Conservation (phyloP, 2,888 invertebrate species). For the Spialia ferax region DNA sequence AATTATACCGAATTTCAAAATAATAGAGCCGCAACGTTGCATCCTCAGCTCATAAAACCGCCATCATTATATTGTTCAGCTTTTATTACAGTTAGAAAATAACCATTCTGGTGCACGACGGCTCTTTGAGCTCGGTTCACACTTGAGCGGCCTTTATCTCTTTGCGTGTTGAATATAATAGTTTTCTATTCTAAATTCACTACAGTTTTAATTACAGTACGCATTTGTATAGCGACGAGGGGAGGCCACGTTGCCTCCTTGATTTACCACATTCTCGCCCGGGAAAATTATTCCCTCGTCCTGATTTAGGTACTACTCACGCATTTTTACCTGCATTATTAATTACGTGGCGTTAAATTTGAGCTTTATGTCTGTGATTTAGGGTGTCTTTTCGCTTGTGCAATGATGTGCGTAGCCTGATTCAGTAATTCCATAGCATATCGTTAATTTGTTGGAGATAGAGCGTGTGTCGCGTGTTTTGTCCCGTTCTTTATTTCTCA, state of each 20-base stretch:
- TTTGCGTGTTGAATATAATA: conserved; percentile 49
- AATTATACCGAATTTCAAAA: conserved; percentile 10
- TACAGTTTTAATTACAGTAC: conserved; percentile 49
- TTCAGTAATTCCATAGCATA: conserved; percentile 40
- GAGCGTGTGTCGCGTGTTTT: conserved; percentile 28
- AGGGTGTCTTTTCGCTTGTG: conserved; percentile 8
- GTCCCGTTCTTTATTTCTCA: conserved; percentile 34
- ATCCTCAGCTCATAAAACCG: conserved; percentile 18
- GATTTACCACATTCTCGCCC: conserved; percentile 58
- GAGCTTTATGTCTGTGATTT: conserved; percentile 40
- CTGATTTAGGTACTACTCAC: conserved; percentile 71
- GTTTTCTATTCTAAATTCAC: conserved; percentile 49
- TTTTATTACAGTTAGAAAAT: conserved; percentile 36
- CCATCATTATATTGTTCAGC: conserved; percentile 43
- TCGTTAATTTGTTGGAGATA: conserved; percentile 44
- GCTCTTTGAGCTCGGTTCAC: conserved; percentile 36
- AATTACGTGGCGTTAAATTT: conserved; percentile 6
- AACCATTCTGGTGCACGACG: conserved; percentile 32
- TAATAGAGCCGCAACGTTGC: conserved; percentile 12
- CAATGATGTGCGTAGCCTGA: conserved; percentile 30
- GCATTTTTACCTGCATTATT: conserved; percentile 69
- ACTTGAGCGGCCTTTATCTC: conserved; percentile 40
- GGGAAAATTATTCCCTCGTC: conserved; percentile 70
- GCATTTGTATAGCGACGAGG: conserved; percentile 39
- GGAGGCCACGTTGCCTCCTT: conserved; percentile 47